Evolutionary conservation across 2,797 vertebrate genomes (phyloP).

Genomic region (Prunella strophiata): DNA sequence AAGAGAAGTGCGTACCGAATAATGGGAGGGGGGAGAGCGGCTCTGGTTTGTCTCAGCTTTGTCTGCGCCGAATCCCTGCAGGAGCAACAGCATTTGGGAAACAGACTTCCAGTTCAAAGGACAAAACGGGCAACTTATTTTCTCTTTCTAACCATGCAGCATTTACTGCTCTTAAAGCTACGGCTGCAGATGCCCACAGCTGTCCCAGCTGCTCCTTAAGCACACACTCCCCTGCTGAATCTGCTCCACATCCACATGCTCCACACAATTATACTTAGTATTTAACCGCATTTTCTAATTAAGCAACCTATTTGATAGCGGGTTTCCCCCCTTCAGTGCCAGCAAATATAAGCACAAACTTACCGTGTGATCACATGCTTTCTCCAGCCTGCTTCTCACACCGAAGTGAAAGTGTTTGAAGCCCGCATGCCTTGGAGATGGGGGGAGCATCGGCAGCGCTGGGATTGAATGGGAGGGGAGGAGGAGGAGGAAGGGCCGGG

Average conservation of each 20-base stretch:
- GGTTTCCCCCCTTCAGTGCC: neutral
- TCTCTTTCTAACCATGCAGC: neutral
- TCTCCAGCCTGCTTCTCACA: neutral
- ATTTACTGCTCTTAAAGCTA: constrained; percentile 11
- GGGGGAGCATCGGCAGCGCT: neutral
- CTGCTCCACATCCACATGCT: neutral
- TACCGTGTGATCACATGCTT: neutral
- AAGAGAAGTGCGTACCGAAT: constrained; percentile 38
- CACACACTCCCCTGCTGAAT: constrained; percentile 7
- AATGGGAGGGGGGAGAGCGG: constrained; percentile 32
- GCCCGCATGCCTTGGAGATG: neutral
- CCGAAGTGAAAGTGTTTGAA: neutral
- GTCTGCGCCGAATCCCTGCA: constrained; percentile 24
- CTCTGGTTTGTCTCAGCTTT: constrained; percentile 21
- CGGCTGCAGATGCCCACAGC: constrained; percentile 9
- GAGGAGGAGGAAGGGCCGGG: neutral
- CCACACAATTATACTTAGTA: neutral
- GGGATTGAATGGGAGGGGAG: constrained; percentile 25
- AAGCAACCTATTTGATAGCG: neutral
- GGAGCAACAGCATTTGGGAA: neutral
- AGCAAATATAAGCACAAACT: neutral
- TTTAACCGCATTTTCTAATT: neutral
- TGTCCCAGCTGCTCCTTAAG: constrained; percentile 29
- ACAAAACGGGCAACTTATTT: neutral
- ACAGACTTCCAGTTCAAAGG: neutral